Conservation (phyloP, 2,888 invertebrate species). For the Lysandra bellargus region DNA sequence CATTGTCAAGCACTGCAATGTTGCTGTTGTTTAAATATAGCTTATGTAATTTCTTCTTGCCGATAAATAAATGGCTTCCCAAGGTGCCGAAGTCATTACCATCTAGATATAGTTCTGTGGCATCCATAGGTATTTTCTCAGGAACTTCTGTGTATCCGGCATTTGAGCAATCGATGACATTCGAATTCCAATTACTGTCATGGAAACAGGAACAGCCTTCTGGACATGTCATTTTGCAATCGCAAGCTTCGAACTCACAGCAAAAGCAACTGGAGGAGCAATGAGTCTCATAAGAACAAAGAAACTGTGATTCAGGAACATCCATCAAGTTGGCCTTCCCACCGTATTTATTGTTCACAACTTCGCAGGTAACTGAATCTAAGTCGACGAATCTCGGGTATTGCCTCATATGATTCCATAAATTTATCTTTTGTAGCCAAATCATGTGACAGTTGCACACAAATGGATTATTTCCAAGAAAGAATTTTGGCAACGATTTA, state of each 20-base stretch:
- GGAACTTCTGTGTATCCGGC: constrained; percentile 86
- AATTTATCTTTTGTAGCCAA: constrained; percentile 90
- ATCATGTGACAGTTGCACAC: constrained; percentile 93
- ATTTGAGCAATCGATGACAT: constrained; percentile 90
- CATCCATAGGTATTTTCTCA: constrained; percentile 91
- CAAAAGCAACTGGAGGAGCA: constrained; percentile 92
- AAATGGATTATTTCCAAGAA: constrained; percentile 90
- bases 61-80: constrained; percentile 90
- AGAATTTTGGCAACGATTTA: constrained; percentile 87
- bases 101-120: constrained; percentile 91
- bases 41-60: constrained; percentile 88
- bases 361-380: constrained; percentile 86
- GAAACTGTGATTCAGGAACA: constrained; percentile 86
- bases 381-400: constrained; percentile 90
- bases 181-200: constrained; percentile 90
- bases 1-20: constrained; percentile 86
- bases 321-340: constrained; percentile 84
- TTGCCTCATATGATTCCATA: constrained; percentile 85
- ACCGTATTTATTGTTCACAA: constrained; percentile 84
- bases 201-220: constrained; percentile 91
- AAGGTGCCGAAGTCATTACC: constrained; percentile 88
- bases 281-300: constrained; percentile 89
- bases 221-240: constrained; percentile 94
- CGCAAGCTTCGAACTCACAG: constrained; percentile 93
- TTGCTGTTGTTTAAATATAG: constrained; percentile 89